Base-by-base conservation (phyloP, 2,888 invertebrate genomes). In the Amiota mariae region DNA sequence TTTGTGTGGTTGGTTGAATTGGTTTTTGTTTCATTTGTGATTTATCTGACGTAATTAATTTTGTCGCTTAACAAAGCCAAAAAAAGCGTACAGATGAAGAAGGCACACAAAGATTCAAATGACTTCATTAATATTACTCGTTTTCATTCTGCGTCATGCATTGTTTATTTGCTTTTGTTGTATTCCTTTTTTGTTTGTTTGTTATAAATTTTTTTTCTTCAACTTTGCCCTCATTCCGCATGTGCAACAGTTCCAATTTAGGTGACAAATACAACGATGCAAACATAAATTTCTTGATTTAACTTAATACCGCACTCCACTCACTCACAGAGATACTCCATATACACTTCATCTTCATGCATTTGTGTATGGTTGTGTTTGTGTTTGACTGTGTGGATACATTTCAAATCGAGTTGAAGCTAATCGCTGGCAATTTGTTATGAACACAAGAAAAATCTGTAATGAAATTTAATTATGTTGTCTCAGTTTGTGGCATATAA, bases 381-480 rank as follows among this genome's bases (percentile, higher is more conserved):
- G 24, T 6, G 36, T 36, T 36, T 36, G 8, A 36, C 3, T 36
- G 36, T 36, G 36, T 36, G 36, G 36, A 36, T 36, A 36, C 36
- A 36, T 36, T 36, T 36, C 36, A 2, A 36, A 6, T 36, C 36
- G 36, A 59, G 57, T 20, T 18, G 57, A 15, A 59, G 18, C 82
- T 85, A 86, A 85, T 85, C 83, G 81, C 76, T 76, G 77, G 85
- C 84, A 81, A 85, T 85, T 85, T 86, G 85, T 85, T 86, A 80
- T 78, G 73, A 68, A 78, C 80, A 76, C 77, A 76, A 77, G 76
- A 76, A 75, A 75, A 75, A 75, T 79, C 77, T 77, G 80, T 85
- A 86, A 85, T 85, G 83, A 86, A 86, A 85, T 86, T 86, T 86
- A 85, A 85, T 86, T 85, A 85, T 86, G 85, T 83, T 87, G 85